These are phyloP conservation scores for Cerastoderma edule DNA, from an alignment of 2,888 invertebrate species.

Conservation along the genomic window DNA sequence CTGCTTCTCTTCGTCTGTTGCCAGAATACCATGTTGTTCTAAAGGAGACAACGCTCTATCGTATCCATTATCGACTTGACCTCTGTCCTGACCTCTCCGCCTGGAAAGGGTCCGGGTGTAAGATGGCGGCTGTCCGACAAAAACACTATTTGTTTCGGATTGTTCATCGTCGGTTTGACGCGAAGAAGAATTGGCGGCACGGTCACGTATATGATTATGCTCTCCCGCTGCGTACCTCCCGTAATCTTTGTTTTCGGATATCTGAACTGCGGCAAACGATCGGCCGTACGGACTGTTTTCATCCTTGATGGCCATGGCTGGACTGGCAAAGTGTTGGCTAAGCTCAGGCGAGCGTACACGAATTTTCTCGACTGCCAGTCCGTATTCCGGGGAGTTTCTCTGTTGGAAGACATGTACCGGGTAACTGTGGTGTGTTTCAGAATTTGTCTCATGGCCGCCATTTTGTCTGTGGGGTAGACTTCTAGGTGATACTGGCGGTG, in stretches of 20 bases:
- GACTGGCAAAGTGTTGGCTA: conserved; percentile 1
- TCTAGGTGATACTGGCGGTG: conserved; percentile 15
- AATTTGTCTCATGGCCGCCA: not conserved
- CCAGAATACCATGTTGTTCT: not conserved
- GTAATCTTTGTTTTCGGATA: conserved; percentile 26
- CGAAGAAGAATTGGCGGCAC: conserved; percentile 4
- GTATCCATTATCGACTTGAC: not conserved
- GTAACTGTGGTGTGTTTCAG: conserved; percentile 28
- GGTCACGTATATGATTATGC: not conserved
- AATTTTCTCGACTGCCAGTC: not conserved
- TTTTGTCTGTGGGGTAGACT: not conserved
- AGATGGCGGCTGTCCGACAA: not conserved
- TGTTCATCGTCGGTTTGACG: not conserved
- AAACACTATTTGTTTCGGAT: not conserved
- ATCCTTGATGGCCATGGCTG: conserved; percentile 40
- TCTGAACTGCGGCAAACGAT: conserved; percentile 57
- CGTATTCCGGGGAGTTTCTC: conserved; percentile 1
- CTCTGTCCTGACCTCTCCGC: not conserved
- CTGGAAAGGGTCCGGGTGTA: not conserved
- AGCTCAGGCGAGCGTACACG: conserved; percentile 2
- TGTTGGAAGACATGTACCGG: conserved; percentile 27
- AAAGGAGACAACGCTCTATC: not conserved
- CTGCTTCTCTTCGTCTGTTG: conserved; percentile 42
- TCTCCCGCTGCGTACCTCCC: not conserved
- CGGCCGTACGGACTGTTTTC: conserved; percentile 48